A percentile compares a stretch with the other conserved stretches of the same genome.
Conservation (phyloP, 2,113 vertebrate genomes). For the Speoplatyrhinus poulsoni region DNA sequence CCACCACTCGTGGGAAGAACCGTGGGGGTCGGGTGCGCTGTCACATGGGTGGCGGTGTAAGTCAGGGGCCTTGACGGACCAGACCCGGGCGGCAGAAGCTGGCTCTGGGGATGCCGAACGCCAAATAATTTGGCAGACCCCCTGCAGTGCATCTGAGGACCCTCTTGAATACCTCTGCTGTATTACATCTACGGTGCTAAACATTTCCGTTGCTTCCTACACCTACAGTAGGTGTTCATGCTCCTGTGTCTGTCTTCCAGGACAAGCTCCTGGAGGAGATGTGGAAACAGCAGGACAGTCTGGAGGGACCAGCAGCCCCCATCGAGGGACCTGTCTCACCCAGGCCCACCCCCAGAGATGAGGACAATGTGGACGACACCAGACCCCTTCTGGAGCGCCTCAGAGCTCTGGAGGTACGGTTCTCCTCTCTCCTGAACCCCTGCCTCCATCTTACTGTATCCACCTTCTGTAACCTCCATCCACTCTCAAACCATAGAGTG, state of each 20-base stretch:
- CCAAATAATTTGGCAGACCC: no score
- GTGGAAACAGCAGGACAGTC: slow-evolving; percentile 79
- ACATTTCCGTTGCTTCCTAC: no score
- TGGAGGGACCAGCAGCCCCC: slow-evolving; percentile 65
- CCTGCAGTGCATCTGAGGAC: no score
- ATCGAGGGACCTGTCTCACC: slow-evolving; percentile 26
- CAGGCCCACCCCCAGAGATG: slow-evolving; percentile 58
- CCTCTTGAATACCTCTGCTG: background rate
- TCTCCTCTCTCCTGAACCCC: slow-evolving; percentile 1
- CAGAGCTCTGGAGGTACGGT: slow-evolving; percentile 82
- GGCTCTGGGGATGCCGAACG: no score
- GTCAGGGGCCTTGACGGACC: no score
- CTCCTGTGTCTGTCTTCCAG: slow-evolving; percentile 58
- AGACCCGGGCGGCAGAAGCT: no score
- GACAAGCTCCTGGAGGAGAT: slow-evolving; percentile 85
- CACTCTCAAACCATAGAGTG: no score
- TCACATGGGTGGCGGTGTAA: no score
- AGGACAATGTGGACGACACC: slow-evolving; percentile 79
- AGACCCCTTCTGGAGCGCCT: slow-evolving; percentile 82
- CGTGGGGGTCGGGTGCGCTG: no score
- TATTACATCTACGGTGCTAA: no score
- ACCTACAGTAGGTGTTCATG: slow-evolving; percentile 11
- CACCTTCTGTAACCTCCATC: background rate
- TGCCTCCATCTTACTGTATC: background rate
- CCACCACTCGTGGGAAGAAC: no score